These are phyloP conservation scores for Bujurquina vittata DNA, from an alignment of 2,113 vertebrate genomes.

Conservation along the genomic window DNA sequence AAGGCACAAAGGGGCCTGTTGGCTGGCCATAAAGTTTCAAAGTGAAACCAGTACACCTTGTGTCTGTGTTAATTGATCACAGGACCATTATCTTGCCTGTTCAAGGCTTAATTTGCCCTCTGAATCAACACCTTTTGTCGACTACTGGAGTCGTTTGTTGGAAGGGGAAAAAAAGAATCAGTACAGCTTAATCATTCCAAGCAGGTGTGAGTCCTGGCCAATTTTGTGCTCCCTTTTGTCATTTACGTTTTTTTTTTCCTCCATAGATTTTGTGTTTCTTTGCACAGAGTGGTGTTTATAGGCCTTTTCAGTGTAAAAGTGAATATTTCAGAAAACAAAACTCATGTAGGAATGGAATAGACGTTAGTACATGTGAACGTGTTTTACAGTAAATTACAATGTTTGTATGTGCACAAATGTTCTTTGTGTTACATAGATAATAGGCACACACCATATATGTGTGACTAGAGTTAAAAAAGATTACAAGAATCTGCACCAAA, in stretches of 20 bases:
- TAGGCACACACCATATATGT: background rate
- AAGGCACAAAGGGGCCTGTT: slow-evolving; percentile 73
- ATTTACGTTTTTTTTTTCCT: slow-evolving; percentile 28
- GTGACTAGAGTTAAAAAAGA: background rate
- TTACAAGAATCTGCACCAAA: background rate
- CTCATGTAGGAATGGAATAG: background rate
- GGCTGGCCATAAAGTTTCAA: slow-evolving; percentile 76
- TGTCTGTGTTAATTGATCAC: slow-evolving; percentile 83
- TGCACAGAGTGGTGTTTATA: slow-evolving; percentile 17
- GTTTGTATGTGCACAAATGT: background rate
- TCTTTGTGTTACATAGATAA: background rate
- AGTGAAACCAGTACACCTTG: slow-evolving; percentile 77
- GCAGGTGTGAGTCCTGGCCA: slow-evolving; percentile 64
- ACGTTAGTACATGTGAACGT: background rate
- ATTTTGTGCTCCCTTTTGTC: slow-evolving; percentile 65
- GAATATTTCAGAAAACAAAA: slow-evolving; percentile 1
- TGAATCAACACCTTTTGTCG: slow-evolving; percentile 79
- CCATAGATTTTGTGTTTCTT: slow-evolving; percentile 43
- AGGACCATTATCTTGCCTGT: slow-evolving; percentile 80
- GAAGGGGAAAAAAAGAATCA: slow-evolving; percentile 56
- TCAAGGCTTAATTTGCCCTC: slow-evolving; percentile 79
- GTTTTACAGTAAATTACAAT: slow-evolving; percentile 51
- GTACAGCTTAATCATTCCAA: slow-evolving; percentile 75
- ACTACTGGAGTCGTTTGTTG: slow-evolving; percentile 74
- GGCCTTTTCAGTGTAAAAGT: background rate